Percentiles rank a stretch among this genome's conserved stretches.
phyloP scores from a whole-genome alignment of 2,888 invertebrate genomes.

The Dryadula phaetusa region DNA sequence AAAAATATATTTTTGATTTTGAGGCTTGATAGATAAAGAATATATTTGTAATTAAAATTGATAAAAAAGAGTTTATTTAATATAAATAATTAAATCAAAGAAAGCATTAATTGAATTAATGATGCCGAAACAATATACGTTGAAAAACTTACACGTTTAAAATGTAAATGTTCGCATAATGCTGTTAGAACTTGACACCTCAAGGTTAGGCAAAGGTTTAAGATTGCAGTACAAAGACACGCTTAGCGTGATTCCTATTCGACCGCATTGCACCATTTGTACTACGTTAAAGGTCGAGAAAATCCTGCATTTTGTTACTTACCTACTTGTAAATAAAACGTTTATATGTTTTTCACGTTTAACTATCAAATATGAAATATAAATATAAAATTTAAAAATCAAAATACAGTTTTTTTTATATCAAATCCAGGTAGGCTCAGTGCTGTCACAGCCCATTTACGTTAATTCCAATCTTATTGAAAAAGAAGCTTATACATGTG shows the following conservation, averaged over 20 bases:
- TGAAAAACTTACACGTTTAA: neutral
- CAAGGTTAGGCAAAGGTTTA: conserved; percentile 64
- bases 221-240: conserved; percentile 61
- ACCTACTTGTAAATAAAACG: conserved; percentile 18
- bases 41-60: no score
- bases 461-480: no score
- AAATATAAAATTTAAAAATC: no score
- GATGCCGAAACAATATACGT: conserved; percentile 15
- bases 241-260: conserved; percentile 68
- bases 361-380: neutral
- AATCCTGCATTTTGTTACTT: conserved; percentile 61
- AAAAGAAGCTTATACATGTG: no score
- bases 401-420: no score
- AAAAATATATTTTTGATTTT: no score
- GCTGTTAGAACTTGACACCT: conserved; percentile 50
- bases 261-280: conserved; percentile 74
- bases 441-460: no score
- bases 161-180: conserved; percentile 40
- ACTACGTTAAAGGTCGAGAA: conserved; percentile 62
- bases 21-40: no score
- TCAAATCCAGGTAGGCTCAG: no score
- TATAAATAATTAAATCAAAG: neutral
- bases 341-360: neutral
- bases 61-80: no score
- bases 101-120: neutral